A percentile compares a stretch with the other conserved stretches of the same genome.
phyloP scores from a whole-genome alignment of 2,113 vertebrate species.

The Myotis lucifugus region DNA sequence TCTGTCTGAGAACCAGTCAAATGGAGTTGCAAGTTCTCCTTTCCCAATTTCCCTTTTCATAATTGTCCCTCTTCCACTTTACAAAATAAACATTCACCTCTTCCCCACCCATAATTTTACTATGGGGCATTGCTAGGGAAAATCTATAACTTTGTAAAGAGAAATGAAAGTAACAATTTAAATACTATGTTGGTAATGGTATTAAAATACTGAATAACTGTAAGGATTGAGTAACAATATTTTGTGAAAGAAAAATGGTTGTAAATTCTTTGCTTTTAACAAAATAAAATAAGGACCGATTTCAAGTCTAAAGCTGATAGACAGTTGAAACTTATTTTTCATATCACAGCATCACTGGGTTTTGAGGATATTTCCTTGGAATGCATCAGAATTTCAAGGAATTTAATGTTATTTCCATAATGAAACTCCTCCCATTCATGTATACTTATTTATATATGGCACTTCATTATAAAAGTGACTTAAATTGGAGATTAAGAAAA shows the following conservation, averaged over 20 bases:
- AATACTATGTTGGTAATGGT: background rate
- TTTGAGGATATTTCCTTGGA: background rate
- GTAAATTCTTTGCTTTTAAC: background rate
- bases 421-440: background rate
- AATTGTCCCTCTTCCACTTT: background rate
- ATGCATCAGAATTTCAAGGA: background rate
- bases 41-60: background rate
- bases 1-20: background rate
- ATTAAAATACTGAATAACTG: background rate
- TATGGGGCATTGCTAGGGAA: background rate
- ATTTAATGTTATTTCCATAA: background rate
- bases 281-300: background rate
- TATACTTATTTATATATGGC: background rate
- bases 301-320: background rate
- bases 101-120: background rate
- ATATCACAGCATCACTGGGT: background rate
- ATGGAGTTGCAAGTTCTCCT: background rate
- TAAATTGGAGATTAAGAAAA: background rate
- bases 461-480: background rate
- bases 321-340: background rate
- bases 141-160: background rate
- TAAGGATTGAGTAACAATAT: background rate
- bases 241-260: background rate
- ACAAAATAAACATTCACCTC: background rate
- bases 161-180: constrained; percentile 21